Percentiles rank a stretch among this genome's conserved stretches.
phyloP scores from a whole-genome alignment of 2,797 vertebrate genomes.

The Allobates femoralis region DNA sequence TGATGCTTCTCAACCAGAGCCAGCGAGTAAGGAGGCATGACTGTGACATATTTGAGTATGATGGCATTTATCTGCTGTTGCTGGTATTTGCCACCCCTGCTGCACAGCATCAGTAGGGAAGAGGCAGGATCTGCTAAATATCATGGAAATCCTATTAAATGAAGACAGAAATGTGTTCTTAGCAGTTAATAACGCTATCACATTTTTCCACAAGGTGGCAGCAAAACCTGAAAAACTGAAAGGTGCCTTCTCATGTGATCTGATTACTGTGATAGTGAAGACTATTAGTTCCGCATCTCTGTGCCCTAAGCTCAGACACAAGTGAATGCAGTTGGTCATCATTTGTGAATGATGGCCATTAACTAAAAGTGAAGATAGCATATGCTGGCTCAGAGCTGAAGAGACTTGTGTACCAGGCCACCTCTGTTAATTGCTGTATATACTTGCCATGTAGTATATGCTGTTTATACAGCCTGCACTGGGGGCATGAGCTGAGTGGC shows the following conservation, averaged over 20 bases:
- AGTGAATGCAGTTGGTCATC: background rate
- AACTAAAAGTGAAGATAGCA: background rate
- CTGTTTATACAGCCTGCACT: background rate
- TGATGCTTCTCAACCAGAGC: background rate
- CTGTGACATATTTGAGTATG: background rate
- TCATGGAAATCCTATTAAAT: background rate
- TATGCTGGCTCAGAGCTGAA: background rate
- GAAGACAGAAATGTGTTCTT: background rate
- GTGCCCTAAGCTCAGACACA: background rate
- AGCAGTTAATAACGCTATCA: background rate
- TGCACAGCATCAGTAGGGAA: background rate
- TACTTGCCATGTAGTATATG: background rate
- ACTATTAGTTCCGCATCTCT: background rate
- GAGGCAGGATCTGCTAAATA: background rate
- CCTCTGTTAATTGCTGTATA: background rate
- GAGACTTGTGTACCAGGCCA: background rate
- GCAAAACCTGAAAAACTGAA: background rate
- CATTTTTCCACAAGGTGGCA: constrained; percentile 32
- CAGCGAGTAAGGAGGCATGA: background rate
- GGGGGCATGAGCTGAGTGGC: too few species aligned
- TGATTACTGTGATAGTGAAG: background rate
- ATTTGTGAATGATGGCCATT: background rate
- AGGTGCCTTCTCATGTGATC: background rate
- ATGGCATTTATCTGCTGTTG: too few species aligned
- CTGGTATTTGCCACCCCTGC: background rate